phyloP scores from a whole-genome alignment of 2,113 vertebrate species.

The Ursus arctos region DNA sequence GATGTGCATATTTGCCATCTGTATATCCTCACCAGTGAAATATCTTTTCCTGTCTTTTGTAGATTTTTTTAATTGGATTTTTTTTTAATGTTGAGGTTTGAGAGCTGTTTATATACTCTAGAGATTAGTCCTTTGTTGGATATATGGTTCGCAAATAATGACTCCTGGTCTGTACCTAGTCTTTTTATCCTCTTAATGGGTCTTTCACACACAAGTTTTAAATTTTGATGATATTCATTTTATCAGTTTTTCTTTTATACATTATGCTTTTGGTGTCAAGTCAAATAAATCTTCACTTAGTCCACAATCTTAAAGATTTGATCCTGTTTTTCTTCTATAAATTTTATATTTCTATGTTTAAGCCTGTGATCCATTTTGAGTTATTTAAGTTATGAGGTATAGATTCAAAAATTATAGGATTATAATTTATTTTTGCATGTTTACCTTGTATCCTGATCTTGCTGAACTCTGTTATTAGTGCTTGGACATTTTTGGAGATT shows the following conservation, averaged over 20 bases:
- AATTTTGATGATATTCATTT: not conserved
- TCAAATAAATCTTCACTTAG: not conserved
- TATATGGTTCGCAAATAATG: not conserved
- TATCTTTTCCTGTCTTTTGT: not conserved
- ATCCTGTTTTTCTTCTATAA: not conserved
- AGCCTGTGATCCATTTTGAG: not conserved
- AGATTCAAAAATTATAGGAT: not conserved
- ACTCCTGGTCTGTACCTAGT: not conserved
- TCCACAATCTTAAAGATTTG: not conserved
- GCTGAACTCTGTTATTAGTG: not conserved
- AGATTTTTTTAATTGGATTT: not conserved
- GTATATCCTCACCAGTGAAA: not conserved
- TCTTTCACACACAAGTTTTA: not conserved
- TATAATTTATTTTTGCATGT: not conserved
- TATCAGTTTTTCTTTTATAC: not conserved
- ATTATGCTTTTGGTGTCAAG: not conserved
- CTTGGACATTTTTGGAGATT: not conserved
- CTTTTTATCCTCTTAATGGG: not conserved
- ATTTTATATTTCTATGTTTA: not conserved
- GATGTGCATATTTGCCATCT: not conserved
- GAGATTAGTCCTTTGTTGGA: not conserved
- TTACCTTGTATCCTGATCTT: not conserved
- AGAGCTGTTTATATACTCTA: not conserved
- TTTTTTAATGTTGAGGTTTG: not conserved
- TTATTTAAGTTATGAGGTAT: not conserved